Base-by-base conservation (phyloP, 2,888 invertebrate species). In the Pachliopta kotzebuea region DNA sequence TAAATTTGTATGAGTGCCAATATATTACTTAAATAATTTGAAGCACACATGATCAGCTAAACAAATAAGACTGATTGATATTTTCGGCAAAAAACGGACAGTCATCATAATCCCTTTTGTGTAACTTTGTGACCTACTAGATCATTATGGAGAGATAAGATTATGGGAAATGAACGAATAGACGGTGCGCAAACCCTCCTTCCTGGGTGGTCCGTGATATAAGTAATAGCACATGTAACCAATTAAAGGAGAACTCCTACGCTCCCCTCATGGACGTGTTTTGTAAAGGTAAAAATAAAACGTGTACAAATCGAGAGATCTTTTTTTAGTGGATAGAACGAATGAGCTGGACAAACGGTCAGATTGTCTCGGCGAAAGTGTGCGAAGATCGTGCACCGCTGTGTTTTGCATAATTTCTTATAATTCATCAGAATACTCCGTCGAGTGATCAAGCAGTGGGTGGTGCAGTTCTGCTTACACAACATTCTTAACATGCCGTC, bases 281-380 rank as follows among this genome's bases (percentile, higher is more conserved):
- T 59, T 66, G 59, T 62, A 70, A 62, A 62, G 24, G 26, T 26
- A 61, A 69, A 57, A 56, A 68, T 66, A 56, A 63, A 67, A 56
- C 24, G 58, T 65, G 56, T 58, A 45, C 66, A 56, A 69, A 67
- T 65, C 49, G 37, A 61, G 63, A 73, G 84, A 69, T 78, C 85
- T 76, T 64, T 65, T 56, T 71, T 67, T 56, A 73, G 66, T 83
- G 84, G 83, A 68, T 65, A 68, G 56, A 63, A 65, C 65, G 69
- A 66, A 66, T 71, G 71, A 72, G 73, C 72, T 70, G 72, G 71
- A 71, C 75, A 76, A 78, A 76, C 71, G 84, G 82, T 80, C 80
- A 83, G 85, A 85, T 84, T 86, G 87, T 89, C 89, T 86, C 85
- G 84, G 89, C 84, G 89, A 90, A 90, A 90, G 89, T 89, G 84